Conservation (phyloP, 2,797 vertebrate genomes). For the Zenarchopterus dispar region DNA sequence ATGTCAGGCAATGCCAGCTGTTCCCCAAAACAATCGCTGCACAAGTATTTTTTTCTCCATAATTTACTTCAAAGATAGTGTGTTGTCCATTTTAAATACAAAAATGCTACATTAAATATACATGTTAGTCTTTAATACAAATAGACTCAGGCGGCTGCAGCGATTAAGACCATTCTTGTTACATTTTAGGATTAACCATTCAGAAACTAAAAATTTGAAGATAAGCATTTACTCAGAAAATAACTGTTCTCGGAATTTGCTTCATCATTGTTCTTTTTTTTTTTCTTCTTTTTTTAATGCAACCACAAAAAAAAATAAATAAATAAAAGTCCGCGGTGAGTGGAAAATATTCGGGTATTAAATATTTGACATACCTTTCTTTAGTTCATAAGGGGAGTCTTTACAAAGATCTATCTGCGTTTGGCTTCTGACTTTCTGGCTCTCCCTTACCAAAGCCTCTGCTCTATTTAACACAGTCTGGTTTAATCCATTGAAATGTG, state of each 20-base stretch:
- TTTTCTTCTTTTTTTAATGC: constrained; percentile 77
- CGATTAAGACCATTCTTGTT: constrained; percentile 91
- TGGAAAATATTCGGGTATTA: constrained; percentile 88
- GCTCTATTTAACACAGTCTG: constrained; percentile 97
- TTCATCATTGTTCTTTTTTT: constrained; percentile 74
- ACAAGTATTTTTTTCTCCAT: constrained; percentile 90
- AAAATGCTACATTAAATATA: constrained; percentile 99
- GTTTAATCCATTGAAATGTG: constrained; percentile 99
- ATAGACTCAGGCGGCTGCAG: constrained; percentile 89
- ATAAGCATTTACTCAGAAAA: constrained; percentile 86
- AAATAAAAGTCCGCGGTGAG: constrained; percentile 85
- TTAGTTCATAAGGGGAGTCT: constrained; percentile 98
- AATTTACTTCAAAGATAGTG: constrained; percentile 99
- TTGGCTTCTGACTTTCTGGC: constrained; percentile 91
- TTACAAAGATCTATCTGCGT: constrained; percentile 96
- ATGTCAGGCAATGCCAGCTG: constrained; percentile 75
- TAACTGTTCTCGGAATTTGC: constrained; percentile 81
- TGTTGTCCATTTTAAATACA: constrained; percentile 99
- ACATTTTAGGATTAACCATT: constrained; percentile 88
- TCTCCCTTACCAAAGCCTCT: constrained; percentile 94
- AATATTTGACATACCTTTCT: constrained; percentile 99
- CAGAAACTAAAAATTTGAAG: constrained; percentile 89
- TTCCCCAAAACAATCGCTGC: constrained; percentile 89
- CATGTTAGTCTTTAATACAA: constrained; percentile 99
- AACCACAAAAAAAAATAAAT: constrained; percentile 86